These are phyloP conservation scores for Acanthacorydalis orientalis DNA, from an alignment of 2,888 invertebrate species.

Conservation along the genomic window DNA sequence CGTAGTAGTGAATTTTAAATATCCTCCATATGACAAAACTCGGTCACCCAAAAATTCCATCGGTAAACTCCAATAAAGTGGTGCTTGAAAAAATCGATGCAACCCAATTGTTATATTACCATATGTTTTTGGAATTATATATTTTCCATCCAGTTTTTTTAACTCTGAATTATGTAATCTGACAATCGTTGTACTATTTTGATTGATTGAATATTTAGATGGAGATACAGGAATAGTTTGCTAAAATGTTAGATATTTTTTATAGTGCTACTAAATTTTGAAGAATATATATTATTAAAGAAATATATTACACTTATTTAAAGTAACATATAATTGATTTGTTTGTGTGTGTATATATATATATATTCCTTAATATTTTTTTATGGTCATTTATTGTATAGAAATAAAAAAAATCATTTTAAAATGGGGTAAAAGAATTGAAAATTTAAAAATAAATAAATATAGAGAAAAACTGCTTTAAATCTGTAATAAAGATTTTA, in stretches of 20 bases:
- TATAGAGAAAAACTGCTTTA: no score
- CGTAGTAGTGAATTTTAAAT: slow-evolving; percentile 58
- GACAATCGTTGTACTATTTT: background rate
- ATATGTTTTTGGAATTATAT: slow-evolving; percentile 41
- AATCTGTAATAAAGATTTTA: no score
- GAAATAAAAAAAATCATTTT: no score
- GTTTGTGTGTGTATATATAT: no score
- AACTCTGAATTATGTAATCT: slow-evolving; percentile 24
- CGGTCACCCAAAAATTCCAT: slow-evolving; percentile 70
- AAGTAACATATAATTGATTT: no score
- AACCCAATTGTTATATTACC: slow-evolving; percentile 35
- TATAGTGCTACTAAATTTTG: background rate
- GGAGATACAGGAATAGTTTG: background rate
- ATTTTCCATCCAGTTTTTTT: slow-evolving; percentile 38
- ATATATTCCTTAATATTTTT: no score
- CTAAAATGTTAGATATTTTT: background rate
- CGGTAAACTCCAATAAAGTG: slow-evolving; percentile 73
- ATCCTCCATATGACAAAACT: slow-evolving; percentile 82
- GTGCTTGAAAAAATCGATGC: slow-evolving; percentile 37
- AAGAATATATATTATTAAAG: background rate
- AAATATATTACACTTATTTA: background rate
- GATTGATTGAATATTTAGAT: background rate
- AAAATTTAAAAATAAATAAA: no score
- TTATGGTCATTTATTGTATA: no score
- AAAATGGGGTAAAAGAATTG: no score